Evolutionary conservation across 2,113 vertebrate genomes (phyloP).

Genomic region (Ifrita kowaldi): DNA sequence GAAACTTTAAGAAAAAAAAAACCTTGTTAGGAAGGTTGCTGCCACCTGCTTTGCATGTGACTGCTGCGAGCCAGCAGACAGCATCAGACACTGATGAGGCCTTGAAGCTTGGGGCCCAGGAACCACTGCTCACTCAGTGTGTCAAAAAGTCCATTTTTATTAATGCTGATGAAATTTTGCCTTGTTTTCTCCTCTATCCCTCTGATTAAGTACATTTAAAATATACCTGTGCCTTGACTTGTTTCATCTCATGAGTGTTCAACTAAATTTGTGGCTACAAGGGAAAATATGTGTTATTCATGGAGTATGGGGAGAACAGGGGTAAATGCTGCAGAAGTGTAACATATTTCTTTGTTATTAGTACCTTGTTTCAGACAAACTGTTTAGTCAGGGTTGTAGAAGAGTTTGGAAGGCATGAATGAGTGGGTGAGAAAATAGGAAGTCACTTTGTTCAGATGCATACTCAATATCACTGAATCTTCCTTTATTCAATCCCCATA

Average conservation of each 20-base stretch:
- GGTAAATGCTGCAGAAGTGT: not conserved
- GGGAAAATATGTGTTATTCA: not conserved
- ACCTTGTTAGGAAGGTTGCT: not conserved
- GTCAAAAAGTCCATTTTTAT: not conserved
- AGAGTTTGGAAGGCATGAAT: not conserved
- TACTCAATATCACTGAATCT: not conserved
- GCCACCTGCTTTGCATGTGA: not conserved
- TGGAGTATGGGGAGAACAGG: not conserved
- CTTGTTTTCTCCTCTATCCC: not conserved
- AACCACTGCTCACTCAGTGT: not conserved
- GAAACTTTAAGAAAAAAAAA: not conserved
- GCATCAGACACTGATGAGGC: not conserved
- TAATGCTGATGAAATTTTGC: not conserved
- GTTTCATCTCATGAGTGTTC: not conserved
- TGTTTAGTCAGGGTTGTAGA: not conserved
- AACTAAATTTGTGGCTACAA: not conserved
- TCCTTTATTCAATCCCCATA: not conserved
- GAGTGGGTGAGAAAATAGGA: not conserved
- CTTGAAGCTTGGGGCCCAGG: not conserved
- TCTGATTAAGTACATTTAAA: not conserved
- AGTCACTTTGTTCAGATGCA: not conserved
- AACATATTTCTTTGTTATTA: not conserved
- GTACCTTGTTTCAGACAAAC: not conserved
- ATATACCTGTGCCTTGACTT: not conserved
- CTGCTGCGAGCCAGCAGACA: constrained; percentile 13